phyloP scores from a whole-genome alignment of 1,140 invertebrate genomes.

The Cyphomyrmex costatus region DNA sequence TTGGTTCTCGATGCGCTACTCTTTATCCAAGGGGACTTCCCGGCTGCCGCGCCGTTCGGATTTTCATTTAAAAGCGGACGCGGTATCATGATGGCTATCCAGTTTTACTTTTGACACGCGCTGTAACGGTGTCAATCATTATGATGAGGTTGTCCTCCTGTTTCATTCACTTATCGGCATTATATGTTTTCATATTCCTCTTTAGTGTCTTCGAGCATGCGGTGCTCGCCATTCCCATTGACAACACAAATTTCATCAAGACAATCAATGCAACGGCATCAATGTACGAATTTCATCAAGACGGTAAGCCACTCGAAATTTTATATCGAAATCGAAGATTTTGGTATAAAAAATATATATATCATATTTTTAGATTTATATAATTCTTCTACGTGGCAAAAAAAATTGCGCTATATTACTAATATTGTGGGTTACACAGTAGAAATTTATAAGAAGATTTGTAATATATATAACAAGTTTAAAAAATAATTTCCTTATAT shows the following conservation, averaged over 20 bases:
- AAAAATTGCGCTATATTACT: neutral
- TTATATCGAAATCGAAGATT: neutral
- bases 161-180: neutral
- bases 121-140: conserved; percentile 17
- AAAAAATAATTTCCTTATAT: neutral
- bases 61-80: conserved; percentile 77
- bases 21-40: conserved; percentile 69
- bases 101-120: conserved; percentile 69
- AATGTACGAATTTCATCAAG: conserved; percentile 30
- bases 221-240: neutral
- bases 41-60: conserved; percentile 44
- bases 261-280: too few species aligned
- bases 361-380: neutral
- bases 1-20: neutral
- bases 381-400: neutral
- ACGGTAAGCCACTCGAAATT: conserved; percentile 39
- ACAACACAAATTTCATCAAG: conserved; percentile 22
- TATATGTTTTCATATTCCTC: neutral
- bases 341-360: neutral
- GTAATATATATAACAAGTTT: neutral
- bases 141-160: conserved; percentile 47
- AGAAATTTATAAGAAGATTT: neutral
- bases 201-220: neutral
- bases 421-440: neutral
- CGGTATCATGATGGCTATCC: conserved; percentile 42